Base-by-base conservation (phyloP, 2,797 vertebrate species). In the Malurus leucopterus region DNA sequence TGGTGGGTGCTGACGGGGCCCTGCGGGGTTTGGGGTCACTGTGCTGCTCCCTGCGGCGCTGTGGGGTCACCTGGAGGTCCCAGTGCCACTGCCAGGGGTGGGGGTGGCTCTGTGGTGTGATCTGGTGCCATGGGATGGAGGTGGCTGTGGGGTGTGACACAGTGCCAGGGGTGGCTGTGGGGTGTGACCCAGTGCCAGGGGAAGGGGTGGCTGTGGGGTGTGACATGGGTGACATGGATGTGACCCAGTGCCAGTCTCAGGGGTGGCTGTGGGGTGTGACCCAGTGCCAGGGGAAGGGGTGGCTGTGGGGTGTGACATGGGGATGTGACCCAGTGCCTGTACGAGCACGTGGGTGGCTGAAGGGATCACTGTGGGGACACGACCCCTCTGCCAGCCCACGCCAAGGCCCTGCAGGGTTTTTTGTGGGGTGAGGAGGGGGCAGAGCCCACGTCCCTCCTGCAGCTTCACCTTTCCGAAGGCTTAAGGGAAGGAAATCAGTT, bases 361-460 rank as follows among this genome's bases (percentile, higher is more conserved):
- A 5, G 44, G 44, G 30, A 53, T 64, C 1, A 1, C 14, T 0
- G 1, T 5, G 21, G 65, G 72, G 85, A 30, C 1, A 1, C 3
- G 64, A 76, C 32, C 57, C 61, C 3, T 4, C n/a, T 80, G 58
- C 49, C 73, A 61, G 46, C 74, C 49, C 34, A 5, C 0, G 0
- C 15, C 0, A 0, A 21, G 32, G 11, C 19, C 30, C 34, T 20
- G 9, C 6, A 3, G 49, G 50, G 14, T 15, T 80, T 59, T 59
- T 9, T 32, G 36, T 1, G 2, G 13, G 59, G 27, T 2, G 11
- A 47, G 65, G 72, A 83, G 63, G 41, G 4, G 57, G 44, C 76
- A 73, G 47, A 65, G 55, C 82, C 65, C 50, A 3, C 0, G 0
- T 17, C 38, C 71, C 65, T 83, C 36, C 43, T 0, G 2, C 57